phyloP scores from a whole-genome alignment of 2,797 vertebrate species.

The Chloroceryle inda region DNA sequence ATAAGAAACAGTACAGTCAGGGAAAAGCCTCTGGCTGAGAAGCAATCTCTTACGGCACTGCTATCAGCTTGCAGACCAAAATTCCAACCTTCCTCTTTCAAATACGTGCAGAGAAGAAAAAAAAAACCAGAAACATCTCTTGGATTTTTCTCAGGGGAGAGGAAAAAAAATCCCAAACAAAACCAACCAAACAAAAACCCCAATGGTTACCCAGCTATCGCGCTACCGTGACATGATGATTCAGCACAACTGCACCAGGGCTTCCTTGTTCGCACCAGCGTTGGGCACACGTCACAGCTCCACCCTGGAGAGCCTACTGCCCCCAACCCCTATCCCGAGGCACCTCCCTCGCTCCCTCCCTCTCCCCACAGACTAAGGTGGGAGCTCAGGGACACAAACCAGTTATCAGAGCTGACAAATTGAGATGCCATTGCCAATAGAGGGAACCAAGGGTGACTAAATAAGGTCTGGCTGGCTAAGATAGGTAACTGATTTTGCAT shows the following conservation, averaged over 20 bases:
- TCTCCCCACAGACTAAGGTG: not conserved
- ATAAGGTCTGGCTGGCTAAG: not conserved
- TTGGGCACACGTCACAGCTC: not conserved
- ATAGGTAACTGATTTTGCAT: constrained; percentile 32
- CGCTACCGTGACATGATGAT: not conserved
- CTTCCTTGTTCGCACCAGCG: not conserved
- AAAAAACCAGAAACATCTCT: not conserved
- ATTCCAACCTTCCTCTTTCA: not conserved
- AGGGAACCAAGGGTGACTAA: not conserved
- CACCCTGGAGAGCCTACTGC: not conserved
- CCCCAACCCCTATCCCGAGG: accelerated
- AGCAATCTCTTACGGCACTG: not conserved
- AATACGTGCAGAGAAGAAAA: not conserved
- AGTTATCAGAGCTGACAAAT: not conserved
- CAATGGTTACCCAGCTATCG: not conserved
- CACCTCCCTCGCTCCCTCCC: not conserved
- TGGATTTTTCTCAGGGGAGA: not conserved
- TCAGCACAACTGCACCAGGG: not conserved
- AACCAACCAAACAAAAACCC: too few species aligned
- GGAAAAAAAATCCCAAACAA: not conserved
- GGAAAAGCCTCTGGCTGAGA: not conserved
- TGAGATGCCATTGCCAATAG: not conserved
- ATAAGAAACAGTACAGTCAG: not conserved
- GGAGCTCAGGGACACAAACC: not conserved
- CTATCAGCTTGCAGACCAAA: not conserved